Percentiles rank a stretch among this genome's conserved stretches.
phyloP scores from a whole-genome alignment of 1,140 invertebrate species.

The Drosophila ananassae region DNA sequence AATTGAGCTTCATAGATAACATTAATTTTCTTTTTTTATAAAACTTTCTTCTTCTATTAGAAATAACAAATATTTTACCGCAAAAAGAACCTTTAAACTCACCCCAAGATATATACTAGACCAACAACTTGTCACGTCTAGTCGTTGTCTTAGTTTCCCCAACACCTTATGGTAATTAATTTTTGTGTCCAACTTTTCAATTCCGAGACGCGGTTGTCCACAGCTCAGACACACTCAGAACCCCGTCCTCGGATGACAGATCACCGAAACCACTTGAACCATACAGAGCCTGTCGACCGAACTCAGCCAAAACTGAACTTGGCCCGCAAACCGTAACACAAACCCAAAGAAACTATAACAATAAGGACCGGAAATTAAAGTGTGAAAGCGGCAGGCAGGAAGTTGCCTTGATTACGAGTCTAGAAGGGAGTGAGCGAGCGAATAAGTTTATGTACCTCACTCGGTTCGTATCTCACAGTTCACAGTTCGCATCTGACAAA shows the following conservation, averaged over 20 bases:
- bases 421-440: neutral
- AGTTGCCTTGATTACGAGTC: slow-evolving; percentile 77
- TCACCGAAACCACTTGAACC: slow-evolving; percentile 37
- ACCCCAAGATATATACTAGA: neutral
- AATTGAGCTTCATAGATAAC: neutral
- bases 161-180: slow-evolving; percentile 25
- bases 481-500: slow-evolving; percentile 55
- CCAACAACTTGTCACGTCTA: slow-evolving; percentile 3
- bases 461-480: slow-evolving; percentile 22
- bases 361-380: slow-evolving; percentile 81
- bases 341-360: slow-evolving; percentile 68
- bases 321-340: slow-evolving; percentile 45
- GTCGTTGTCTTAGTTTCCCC: neutral
- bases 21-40: neutral
- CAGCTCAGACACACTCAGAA: slow-evolving; percentile 35
- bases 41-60: too few relatives aligned
- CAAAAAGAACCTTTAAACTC: too few relatives aligned
- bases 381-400: slow-evolving; percentile 75
- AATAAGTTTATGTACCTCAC: slow-evolving; percentile 28
- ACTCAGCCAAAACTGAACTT: slow-evolving; percentile 31
- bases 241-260: slow-evolving; percentile 23
- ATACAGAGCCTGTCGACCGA: slow-evolving; percentile 42
- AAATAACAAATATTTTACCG: too few relatives aligned
- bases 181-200: slow-evolving; percentile 41
- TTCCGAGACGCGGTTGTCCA: slow-evolving; percentile 42